These are phyloP conservation scores for Oscheius sp. DNA, from an alignment of 2,888 invertebrate species.

Conservation along the genomic window DNA sequence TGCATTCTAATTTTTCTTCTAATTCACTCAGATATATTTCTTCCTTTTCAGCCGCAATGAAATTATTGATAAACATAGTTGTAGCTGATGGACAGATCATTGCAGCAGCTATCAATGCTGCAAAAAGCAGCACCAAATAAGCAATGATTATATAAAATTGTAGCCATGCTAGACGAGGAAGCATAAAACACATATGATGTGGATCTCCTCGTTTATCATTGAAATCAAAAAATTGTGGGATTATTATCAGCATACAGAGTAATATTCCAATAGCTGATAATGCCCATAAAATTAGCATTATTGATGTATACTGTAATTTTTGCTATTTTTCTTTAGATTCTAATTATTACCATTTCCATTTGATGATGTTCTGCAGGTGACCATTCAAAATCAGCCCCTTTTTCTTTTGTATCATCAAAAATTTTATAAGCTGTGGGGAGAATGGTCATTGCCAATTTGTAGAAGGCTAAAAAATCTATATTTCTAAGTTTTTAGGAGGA, in stretches of 20 bases:
- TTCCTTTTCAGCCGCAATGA: slow-evolving; percentile 57
- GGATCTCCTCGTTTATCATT: slow-evolving; percentile 63
- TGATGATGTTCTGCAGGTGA: slow-evolving; percentile 44
- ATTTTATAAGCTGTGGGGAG: slow-evolving; percentile 60
- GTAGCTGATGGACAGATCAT: slow-evolving; percentile 48
- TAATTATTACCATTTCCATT: slow-evolving; percentile 48
- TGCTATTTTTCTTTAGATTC: background rate
- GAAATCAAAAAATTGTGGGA: slow-evolving; percentile 69
- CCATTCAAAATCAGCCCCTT: slow-evolving; percentile 58
- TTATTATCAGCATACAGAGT: slow-evolving; percentile 63
- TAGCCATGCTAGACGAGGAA: slow-evolving; percentile 49
- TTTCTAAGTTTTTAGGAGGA: background rate
- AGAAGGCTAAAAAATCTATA: slow-evolving; percentile 38
- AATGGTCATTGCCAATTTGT: slow-evolving; percentile 50
- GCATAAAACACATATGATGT: slow-evolving; percentile 61
- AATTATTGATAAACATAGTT: slow-evolving; percentile 56
- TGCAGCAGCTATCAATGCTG: slow-evolving; percentile 50
- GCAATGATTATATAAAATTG: slow-evolving; percentile 45
- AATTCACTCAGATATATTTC: slow-evolving; percentile 48
- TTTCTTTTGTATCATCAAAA: slow-evolving; percentile 66
- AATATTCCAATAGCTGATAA: slow-evolving; percentile 62
- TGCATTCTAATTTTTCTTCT: slow-evolving; percentile 50
- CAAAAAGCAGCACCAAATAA: slow-evolving; percentile 43
- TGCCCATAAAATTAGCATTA: slow-evolving; percentile 63
- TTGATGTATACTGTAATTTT: slow-evolving; percentile 61